Percentiles rank a stretch among this genome's conserved stretches.
These are phyloP conservation scores for Leptestheria dahalacensis DNA, from an alignment of 1,140 invertebrate genomes.

Conservation along the genomic window DNA sequence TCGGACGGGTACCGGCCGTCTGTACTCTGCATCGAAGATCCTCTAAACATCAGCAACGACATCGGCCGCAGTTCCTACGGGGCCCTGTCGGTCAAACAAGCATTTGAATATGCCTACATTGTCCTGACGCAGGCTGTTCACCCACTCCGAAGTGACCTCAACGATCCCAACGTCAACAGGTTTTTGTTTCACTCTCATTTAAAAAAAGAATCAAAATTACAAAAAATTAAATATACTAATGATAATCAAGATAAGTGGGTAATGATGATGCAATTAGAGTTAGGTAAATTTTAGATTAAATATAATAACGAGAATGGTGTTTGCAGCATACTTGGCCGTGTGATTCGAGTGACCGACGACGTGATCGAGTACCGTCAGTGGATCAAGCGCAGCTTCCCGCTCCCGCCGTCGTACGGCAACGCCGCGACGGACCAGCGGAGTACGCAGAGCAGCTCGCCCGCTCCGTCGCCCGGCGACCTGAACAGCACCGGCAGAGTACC, in stretches of 20 bases:
- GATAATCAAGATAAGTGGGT: not conserved
- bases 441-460: not conserved
- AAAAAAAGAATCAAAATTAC: no score
- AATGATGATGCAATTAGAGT: not conserved
- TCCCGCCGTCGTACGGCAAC: not conserved
- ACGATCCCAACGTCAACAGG: constrained; percentile 38
- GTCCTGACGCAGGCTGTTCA: constrained; percentile 62
- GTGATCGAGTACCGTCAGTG: constrained; percentile 69
- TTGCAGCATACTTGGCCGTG: constrained; percentile 65
- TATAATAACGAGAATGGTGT: not conserved
- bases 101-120: constrained; percentile 89
- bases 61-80: constrained; percentile 95
- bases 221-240: not conserved
- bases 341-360: constrained; percentile 82
- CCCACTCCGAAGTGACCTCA: constrained; percentile 39
- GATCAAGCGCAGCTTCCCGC: constrained; percentile 27
- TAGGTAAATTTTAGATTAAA: not conserved
- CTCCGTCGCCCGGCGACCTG: not conserved
- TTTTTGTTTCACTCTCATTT: constrained; percentile 22
- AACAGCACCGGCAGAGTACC: not conserved
- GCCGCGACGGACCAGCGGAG: not conserved
- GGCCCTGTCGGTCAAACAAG: constrained; percentile 69
- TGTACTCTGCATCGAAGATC: constrained; percentile 92
- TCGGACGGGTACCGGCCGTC: constrained; percentile 82
- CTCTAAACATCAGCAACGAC: constrained; percentile 84